Base-by-base conservation (phyloP, 2,113 vertebrate genomes). In the Megaceryle torquata region DNA sequence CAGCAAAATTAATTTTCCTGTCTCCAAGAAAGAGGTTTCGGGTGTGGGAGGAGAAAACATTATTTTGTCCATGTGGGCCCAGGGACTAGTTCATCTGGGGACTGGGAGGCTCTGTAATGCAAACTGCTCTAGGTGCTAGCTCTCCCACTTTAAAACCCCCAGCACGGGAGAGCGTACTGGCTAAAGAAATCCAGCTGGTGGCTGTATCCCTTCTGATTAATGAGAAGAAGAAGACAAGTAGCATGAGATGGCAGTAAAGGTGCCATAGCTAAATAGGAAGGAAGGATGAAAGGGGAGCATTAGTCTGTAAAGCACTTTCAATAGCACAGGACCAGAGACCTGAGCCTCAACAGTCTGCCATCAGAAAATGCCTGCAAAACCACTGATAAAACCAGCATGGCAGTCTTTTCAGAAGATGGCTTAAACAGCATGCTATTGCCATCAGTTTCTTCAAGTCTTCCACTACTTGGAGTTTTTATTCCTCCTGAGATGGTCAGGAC, bases 171-270 rank as follows among this genome's bases (percentile, higher is more conserved):
- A 93, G 41, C 50, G 41, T 15, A 54, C 56, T 80, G 80, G 53
- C 50, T 92, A 93, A 94, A 91, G 80, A 94, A 94, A 72, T 86
- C 67, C 79, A 61, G 90, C 85, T 80, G 67, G 65, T 5, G 8
- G 18, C 70, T 76, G 39, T 72, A 44, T 74, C 51, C 16, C 51
- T 92, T 86, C 64, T 92, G 77, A 28, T 59, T 95, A 94, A 96
- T 64, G 91, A 94, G 91, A 92, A 92, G 65, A 78, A 85, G 92
- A 93, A 56, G 82, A 50, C 59, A 88, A 90, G 50, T 90, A 72
- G 54, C 68, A 91, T 54, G 54, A 77, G 82, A 90, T 39, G 2
- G 64, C 76, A 90, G 54, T 63, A 93, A 46, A 91, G 43, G 89
- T 75, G 81, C 60, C 56, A 51, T 9, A 94, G 87, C 84, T 75